Percentiles rank a stretch among this genome's conserved stretches.
phyloP scores from a whole-genome alignment of 2,113 vertebrate genomes.

The Lagenorhynchus albirostris region DNA sequence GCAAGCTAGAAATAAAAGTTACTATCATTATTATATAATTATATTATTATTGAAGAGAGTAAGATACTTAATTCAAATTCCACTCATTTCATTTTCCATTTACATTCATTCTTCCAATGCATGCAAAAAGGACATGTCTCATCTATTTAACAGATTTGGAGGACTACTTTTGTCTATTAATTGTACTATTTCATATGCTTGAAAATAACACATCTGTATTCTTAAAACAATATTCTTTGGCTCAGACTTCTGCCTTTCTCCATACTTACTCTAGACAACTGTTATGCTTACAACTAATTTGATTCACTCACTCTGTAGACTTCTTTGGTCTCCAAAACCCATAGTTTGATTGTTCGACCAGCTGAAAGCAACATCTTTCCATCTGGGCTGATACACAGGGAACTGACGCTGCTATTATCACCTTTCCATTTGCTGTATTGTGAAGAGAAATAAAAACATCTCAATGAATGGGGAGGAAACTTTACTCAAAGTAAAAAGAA shows the following conservation, averaged over 20 bases:
- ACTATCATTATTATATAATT: neutral
- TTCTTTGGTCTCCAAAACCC: conserved; percentile 98
- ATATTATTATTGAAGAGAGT: neutral
- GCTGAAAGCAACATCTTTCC: conserved; percentile 96
- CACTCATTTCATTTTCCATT: neutral
- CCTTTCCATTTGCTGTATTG: conserved; percentile 96
- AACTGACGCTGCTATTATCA: conserved; percentile 91
- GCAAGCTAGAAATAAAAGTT: neutral
- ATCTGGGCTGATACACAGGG: conserved; percentile 94
- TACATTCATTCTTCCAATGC: neutral
- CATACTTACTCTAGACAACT: neutral
- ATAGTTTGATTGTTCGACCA: conserved; percentile 96
- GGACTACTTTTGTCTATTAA: neutral
- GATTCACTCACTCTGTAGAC: conserved; percentile 92
- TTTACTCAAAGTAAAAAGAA: neutral
- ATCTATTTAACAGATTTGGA: neutral
- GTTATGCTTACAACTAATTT: conserved; percentile 32
- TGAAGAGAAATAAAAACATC: conserved; percentile 46
- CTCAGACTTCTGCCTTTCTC: neutral
- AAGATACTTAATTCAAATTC: conserved; percentile 1
- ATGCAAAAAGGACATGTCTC: neutral
- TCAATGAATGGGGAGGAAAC: conserved; percentile 3
- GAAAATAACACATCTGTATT: neutral
- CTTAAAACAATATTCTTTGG: neutral
- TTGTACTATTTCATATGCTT: neutral